Percentiles rank a stretch among this genome's conserved stretches.
Evolutionary conservation across 2,113 vertebrate genomes (phyloP).

Genomic region (Okapia johnstoni): DNA sequence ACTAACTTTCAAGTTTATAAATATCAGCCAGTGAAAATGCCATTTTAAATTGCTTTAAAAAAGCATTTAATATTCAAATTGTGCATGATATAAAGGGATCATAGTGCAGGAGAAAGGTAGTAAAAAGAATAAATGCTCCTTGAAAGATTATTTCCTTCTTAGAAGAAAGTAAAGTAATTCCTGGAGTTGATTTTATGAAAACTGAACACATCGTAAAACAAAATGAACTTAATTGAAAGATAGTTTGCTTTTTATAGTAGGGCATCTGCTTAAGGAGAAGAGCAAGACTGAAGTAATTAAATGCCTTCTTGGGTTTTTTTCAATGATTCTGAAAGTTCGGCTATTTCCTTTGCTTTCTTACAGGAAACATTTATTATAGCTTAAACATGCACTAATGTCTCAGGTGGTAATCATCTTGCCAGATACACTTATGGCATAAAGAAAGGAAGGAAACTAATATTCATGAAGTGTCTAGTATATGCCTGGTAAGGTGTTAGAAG

Average conservation of each 20-base stretch:
- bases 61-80: not conserved
- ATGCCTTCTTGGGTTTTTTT: not conserved
- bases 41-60: slow-evolving; percentile 10
- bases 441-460: slow-evolving; percentile 48
- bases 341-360: slow-evolving; percentile 39
- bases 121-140: not conserved
- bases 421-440: slow-evolving; percentile 26
- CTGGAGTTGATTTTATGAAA: not conserved
- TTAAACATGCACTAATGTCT: slow-evolving; percentile 30
- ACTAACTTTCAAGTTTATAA: not conserved
- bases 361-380: slow-evolving; percentile 40
- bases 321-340: not conserved
- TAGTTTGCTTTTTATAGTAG: not conserved
- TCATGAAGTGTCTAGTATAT: not conserved
- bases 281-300: not conserved
- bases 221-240: not conserved
- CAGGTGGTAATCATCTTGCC: slow-evolving; percentile 17
- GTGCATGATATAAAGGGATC: not conserved
- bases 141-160: slow-evolving; percentile 37
- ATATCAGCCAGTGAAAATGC: not conserved
- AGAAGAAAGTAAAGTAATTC: not conserved
- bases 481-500: not conserved
- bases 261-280: not conserved
- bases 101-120: not conserved
- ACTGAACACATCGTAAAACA: not conserved